phyloP scores from a whole-genome alignment of 2,113 vertebrate species.

The Pyrgilauda ruficollis region DNA sequence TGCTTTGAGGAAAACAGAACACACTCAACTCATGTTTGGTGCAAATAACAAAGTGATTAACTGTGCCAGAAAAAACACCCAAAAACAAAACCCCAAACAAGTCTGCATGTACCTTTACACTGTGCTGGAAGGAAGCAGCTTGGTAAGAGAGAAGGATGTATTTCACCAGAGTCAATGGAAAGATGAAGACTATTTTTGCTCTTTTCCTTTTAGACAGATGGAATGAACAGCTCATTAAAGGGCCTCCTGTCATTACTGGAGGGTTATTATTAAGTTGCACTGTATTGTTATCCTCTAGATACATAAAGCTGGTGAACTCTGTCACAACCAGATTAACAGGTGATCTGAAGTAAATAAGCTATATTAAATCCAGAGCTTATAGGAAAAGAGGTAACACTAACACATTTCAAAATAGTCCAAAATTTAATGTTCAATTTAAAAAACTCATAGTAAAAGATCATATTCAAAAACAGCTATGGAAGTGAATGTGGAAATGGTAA shows the following conservation, averaged over 20 bases:
- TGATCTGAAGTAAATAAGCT: neutral
- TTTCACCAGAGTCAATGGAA: neutral
- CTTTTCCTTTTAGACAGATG: neutral
- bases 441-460: neutral
- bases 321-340: neutral
- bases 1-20: neutral
- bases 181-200: neutral
- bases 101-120: neutral
- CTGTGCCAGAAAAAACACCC: neutral
- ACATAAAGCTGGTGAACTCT: neutral
- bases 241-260: neutral
- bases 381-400: neutral
- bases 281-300: neutral
- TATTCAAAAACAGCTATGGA: neutral
- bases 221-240: neutral
- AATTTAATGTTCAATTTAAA: neutral
- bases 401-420: neutral
- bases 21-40: neutral
- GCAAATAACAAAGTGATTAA: neutral
- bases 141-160: neutral
- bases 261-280: neutral
- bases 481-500: neutral
- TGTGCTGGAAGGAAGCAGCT: neutral
- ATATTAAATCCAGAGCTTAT: neutral
- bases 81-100: neutral